Base-by-base conservation (phyloP, 2,797 vertebrate genomes). In the Pogoniulus pusillus region DNA sequence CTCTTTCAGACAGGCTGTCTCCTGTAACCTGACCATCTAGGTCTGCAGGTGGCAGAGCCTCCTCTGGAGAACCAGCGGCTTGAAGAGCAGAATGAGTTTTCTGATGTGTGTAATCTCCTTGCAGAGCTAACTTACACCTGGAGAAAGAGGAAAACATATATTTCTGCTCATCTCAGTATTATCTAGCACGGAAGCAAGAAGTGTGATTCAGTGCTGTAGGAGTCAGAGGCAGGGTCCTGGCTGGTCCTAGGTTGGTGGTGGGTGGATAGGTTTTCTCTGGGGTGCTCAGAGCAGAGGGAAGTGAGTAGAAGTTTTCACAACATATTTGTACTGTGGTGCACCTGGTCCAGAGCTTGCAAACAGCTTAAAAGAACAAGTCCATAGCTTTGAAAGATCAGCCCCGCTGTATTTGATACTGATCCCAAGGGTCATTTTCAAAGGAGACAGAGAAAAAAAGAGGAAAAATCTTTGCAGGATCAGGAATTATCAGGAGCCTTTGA, bases 201-300 rank as follows among this genome's bases (percentile, higher is more conserved):
- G 43, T 0, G 1, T 8, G 0, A 0, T 45, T 23, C 10, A n/a
- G 27, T 29, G 77, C 49, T 51, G 35, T 29, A 3, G 9, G 37
- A 69, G 16, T 24, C 69, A 58, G 2, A 12, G 20, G 34, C 20
- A n/a, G 24, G 9, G 10, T 76, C 10, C 68, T 66, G 24, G 24
- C 51, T 43, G 23, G 19, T 78, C 37, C 63, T 1, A 1, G 30
- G 26, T 71, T 2, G 5, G 16, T n/a, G 6, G 20, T 81, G 73
- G 70, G 20, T 68, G 55, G 35, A 5, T 18, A 14, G 4, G 2
- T 54, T 91, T 93, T 35, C 64, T 63, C 51, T 12, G 16, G 13
- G 24, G 16, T 10, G 9, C 18, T 89, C 12, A 18, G 60, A 49
- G 41, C 17, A 58, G 49, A 55, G 3, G 4, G n/a, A 9, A 49